Conservation (phyloP, 1,140 invertebrate species). For the Drosophila suzukii region DNA sequence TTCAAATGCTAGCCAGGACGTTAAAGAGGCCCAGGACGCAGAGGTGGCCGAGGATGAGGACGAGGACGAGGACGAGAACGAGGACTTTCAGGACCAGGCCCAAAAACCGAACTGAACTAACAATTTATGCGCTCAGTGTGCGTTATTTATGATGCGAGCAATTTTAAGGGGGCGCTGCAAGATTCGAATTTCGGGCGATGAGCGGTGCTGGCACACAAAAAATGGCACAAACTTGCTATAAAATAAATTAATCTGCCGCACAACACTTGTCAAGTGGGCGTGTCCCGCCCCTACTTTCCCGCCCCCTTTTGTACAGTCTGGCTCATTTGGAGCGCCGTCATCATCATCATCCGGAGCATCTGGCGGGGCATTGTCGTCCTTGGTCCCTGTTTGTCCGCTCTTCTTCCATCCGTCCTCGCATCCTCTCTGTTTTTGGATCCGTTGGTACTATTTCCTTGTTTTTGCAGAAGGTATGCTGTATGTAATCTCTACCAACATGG, state of each 20-base stretch:
- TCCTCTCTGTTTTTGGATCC: constrained; percentile 7
- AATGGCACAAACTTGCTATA: constrained; percentile 67
- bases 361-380: constrained; percentile 27
- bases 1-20: constrained; percentile 31
- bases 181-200: constrained; percentile 3
- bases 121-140: constrained; percentile 62
- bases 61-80: neutral
- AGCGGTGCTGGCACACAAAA: constrained; percentile 36
- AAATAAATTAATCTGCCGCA: constrained; percentile 76
- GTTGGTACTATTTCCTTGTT: constrained; percentile 2
- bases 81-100: constrained; percentile 13
- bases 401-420: neutral
- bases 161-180: constrained; percentile 31
- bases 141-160: constrained; percentile 61
- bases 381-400: constrained; percentile 10
- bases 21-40: constrained; percentile 3
- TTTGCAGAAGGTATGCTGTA: neutral
- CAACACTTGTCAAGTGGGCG: constrained; percentile 59
- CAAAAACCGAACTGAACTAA: constrained; percentile 12
- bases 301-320: constrained; percentile 13
- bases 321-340: constrained; percentile 49
- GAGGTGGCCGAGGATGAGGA: no score
- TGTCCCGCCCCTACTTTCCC: neutral
- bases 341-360: constrained; percentile 45
- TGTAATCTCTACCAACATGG: no score